Conservation (phyloP, 1,140 invertebrate species). For the Vollenhovia emeryi region DNA sequence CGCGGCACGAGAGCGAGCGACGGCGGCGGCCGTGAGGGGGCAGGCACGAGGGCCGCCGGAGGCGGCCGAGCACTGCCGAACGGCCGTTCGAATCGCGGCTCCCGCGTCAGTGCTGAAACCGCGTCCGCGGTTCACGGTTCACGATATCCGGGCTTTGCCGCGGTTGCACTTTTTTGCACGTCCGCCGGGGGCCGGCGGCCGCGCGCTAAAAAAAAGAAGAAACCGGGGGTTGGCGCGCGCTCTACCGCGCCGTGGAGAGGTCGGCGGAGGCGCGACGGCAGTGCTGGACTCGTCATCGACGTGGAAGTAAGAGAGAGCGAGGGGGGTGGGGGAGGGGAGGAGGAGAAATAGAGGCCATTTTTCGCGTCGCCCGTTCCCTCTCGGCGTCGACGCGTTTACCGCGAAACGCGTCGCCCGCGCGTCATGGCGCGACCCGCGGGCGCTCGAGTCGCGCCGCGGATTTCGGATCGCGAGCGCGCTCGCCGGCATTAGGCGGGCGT, state of each 20-base stretch:
- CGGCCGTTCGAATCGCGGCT: constrained; percentile 83
- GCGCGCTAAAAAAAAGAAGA: no score
- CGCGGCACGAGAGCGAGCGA: constrained; percentile 68
- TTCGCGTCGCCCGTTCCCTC: not conserved
- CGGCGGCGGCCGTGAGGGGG: constrained; percentile 72
- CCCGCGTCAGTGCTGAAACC: constrained; percentile 85
- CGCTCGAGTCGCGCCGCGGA: constrained; percentile 13
- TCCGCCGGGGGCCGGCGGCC: not conserved
- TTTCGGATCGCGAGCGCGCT: constrained; percentile 12
- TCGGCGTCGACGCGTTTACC: not conserved
- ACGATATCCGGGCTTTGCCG: constrained; percentile 80
- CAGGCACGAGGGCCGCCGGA: constrained; percentile 75
- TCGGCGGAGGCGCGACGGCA: constrained; percentile 11
- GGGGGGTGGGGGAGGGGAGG: no score
- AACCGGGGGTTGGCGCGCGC: no score
- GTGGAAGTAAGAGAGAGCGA: not conserved
- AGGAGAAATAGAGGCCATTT: not conserved
- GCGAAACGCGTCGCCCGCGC: not conserved
- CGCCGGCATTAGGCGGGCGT: not conserved
- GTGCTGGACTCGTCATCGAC: not conserved
- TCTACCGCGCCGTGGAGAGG: no score
- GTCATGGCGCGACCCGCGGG: constrained; percentile 23
- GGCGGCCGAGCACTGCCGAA: constrained; percentile 81
- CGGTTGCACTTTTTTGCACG: constrained; percentile 63
- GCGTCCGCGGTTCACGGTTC: constrained; percentile 86